These are phyloP conservation scores for Lepilemur septentrionalis DNA, from an alignment of 2,797 vertebrate genomes.

Conservation along the genomic window DNA sequence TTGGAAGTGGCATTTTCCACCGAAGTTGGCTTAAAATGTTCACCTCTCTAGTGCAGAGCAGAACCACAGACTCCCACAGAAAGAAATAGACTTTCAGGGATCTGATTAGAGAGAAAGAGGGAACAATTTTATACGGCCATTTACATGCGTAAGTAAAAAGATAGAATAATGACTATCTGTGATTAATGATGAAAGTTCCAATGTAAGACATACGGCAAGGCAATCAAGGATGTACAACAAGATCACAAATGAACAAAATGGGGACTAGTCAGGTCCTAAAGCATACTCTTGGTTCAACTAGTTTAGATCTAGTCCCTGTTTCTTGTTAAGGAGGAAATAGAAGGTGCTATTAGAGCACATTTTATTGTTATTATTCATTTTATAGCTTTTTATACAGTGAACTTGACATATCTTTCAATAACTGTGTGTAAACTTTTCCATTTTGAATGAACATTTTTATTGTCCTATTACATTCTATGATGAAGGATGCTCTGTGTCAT, in stretches of 20 bases:
- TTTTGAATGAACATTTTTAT: not conserved
- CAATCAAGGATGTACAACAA: not conserved
- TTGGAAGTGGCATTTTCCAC: not conserved
- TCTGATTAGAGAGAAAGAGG: not conserved
- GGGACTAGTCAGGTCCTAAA: not conserved
- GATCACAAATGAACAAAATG: not conserved
- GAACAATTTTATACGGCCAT: not conserved
- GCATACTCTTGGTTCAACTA: not conserved
- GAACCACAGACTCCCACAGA: not conserved
- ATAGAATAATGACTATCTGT: not conserved
- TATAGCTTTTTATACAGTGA: not conserved
- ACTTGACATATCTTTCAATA: not conserved
- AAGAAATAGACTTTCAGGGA: not conserved
- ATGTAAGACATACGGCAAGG: not conserved
- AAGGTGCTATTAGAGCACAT: not conserved
- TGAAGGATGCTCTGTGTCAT: not conserved
- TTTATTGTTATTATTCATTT: not conserved
- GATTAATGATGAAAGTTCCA: not conserved
- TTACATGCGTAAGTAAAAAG: not conserved
- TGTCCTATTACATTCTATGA: not conserved
- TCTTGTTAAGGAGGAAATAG: not conserved
- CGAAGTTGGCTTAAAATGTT: not conserved
- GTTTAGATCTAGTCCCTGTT: not conserved
- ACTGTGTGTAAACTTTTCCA: not conserved
- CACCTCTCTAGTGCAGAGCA: not conserved